Conservation (phyloP, 2,113 vertebrate genomes). For the Colossoma macropomum region DNA sequence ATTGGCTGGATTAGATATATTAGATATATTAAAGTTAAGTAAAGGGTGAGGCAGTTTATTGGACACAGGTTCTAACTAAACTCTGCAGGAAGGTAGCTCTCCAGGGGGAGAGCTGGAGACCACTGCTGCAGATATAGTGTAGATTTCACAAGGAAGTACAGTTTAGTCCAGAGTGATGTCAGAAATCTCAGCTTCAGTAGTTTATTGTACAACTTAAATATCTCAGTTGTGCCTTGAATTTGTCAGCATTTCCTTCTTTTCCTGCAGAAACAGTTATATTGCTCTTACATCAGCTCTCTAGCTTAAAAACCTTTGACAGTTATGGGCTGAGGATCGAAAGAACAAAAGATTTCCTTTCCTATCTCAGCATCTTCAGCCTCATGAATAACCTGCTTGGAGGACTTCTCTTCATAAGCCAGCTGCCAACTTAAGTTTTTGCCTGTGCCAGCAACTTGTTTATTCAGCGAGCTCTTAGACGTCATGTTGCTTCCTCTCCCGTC, state of each 20-base stretch:
- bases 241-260: not conserved
- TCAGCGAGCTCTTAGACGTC: conserved; percentile 36
- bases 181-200: no score
- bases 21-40: no score
- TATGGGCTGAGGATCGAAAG: no score
- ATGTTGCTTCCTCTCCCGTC: conserved; percentile 50
- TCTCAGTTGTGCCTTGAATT: not conserved
- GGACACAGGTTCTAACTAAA: no score
- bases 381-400: not conserved
- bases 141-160: no score
- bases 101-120: no score
- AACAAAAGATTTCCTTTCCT: not conserved
- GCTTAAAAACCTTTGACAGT: not conserved
- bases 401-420: not conserved
- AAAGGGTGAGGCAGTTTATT: no score
- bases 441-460: conserved; percentile 45
- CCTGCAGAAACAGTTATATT: not conserved
- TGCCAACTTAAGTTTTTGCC: not conserved
- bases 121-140: no score
- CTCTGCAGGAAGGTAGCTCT: no score
- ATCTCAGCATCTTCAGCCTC: not conserved
- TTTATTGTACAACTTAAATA: no score
- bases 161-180: no score
- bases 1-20: no score
- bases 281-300: not conserved